Base-by-base conservation (phyloP, 2,113 vertebrate genomes). In the Petroica traversi region DNA sequence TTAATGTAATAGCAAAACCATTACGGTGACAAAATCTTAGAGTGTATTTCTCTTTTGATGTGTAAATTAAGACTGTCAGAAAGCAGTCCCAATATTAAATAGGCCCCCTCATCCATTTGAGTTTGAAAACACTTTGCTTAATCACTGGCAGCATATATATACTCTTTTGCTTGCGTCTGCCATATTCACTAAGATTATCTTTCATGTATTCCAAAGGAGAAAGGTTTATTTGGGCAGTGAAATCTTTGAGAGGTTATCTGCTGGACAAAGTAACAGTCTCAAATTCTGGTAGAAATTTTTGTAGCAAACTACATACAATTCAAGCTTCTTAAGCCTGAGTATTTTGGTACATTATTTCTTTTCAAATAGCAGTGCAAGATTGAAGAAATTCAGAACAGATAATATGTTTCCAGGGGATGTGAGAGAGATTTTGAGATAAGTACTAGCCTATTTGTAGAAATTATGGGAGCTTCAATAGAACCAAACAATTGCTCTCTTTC, bases 31-130 rank as follows among this genome's bases (percentile, higher is more conserved):
- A 96, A 95, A 85, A 92, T 84, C 74, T 82, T 76, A 41, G 62
- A 84, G 48, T 57, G 72, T 75, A 73, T 64, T 96, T 72, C 67
- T 95, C 86, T 92, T 94, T 79, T 96, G 82, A 97, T 92, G 82
- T 95, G 92, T 89, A 96, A 95, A 93, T 96, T 96, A 95, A 59
- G 63, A 66, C 58, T 96, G 58, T 84, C 89, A 74, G 61, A 88
- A 85, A 90, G 76, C 88, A 87, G 46, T 15, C 46, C 79, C 68
- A 59, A 31, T 87, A 79, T 93, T 91, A 75, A 95, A 91, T 33
- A 91, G 79, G 38, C 52, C 15, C 62, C 40, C 59, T 83, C 51
- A 71, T 94, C 69, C 66, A 43, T 61, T 90, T 5, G 9, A 76
- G 62, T 93, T 96, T 92, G 64, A 88, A 95, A 96, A 95, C 72